Evolutionary conservation across 2,888 invertebrate species (phyloP).

Genomic region (Dasypolia templi): DNA sequence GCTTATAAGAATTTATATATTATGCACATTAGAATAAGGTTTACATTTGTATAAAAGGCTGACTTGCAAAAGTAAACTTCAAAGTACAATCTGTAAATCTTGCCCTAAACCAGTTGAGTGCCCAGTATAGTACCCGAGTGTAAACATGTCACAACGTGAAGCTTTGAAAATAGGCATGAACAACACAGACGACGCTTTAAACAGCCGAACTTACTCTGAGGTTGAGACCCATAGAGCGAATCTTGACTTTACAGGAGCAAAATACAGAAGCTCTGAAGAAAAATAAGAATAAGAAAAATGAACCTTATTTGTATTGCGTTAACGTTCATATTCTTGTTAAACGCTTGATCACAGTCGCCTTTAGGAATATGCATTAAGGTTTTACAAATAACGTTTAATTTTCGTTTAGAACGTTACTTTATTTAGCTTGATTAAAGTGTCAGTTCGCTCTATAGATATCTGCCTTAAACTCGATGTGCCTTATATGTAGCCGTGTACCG

Average conservation of each 20-base stretch:
- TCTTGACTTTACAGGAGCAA: no score
- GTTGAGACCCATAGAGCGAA: no score
- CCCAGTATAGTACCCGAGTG: not conserved
- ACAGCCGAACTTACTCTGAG: not conserved
- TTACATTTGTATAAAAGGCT: no score
- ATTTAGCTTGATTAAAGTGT: not conserved
- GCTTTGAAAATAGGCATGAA: not conserved
- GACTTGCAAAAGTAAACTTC: no score
- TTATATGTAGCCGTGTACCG: not conserved
- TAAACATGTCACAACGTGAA: not conserved
- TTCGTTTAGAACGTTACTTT: no score
- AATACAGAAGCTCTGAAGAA: no score
- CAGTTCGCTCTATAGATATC: not conserved
- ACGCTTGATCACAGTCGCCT: no score
- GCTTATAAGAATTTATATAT: not conserved
- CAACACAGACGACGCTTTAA: not conserved
- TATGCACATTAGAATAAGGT: no score
- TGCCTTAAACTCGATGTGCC: not conserved
- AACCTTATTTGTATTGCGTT: no score
- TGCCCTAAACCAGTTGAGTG: not conserved
- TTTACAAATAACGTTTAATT: not conserved
- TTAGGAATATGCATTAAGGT: not conserved
- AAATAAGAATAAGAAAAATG: no score
- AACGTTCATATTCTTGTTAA: no score
- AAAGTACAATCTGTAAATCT: no score